Evolutionary conservation across 92 coral and sea anemone genomes (phyloP).

Genomic region (Heliopora coerulea): DNA sequence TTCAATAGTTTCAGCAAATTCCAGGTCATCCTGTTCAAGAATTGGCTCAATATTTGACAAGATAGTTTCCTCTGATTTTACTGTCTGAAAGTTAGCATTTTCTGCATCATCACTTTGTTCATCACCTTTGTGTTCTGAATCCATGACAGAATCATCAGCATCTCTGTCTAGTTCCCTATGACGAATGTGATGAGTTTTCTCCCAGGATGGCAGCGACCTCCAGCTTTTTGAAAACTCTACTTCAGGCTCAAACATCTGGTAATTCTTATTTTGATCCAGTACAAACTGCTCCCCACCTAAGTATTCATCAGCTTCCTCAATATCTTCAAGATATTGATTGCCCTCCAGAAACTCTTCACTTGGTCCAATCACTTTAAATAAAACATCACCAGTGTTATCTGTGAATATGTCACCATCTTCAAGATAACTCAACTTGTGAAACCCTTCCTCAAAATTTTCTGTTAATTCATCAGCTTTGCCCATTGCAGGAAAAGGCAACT

Average conservation of each 20-base stretch:
- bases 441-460: not conserved
- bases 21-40: not conserved
- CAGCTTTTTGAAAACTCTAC: constrained; percentile 14
- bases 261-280: constrained; percentile 30
- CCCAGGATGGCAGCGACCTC: constrained; percentile 30
- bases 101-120: not conserved
- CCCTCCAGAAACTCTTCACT: too few species aligned
- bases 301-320: not conserved
- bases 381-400: constrained; percentile 38
- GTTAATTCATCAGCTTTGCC: not conserved
- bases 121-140: constrained; percentile 57
- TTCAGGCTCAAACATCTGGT: not conserved
- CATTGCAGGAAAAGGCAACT: not conserved
- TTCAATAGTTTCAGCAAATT: not conserved
- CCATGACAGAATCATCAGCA: constrained; percentile 68
- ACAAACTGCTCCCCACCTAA: not conserved
- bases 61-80: not conserved
- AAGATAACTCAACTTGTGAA: not conserved
- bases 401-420: constrained; percentile 23
- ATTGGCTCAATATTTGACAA: not conserved
- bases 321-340: not conserved
- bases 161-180: constrained; percentile 74
- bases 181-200: not conserved
- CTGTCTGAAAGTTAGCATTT: not conserved
- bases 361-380: constrained; percentile 32